Conservation (phyloP, 2,797 vertebrate species). For the Galago senegalensis region DNA sequence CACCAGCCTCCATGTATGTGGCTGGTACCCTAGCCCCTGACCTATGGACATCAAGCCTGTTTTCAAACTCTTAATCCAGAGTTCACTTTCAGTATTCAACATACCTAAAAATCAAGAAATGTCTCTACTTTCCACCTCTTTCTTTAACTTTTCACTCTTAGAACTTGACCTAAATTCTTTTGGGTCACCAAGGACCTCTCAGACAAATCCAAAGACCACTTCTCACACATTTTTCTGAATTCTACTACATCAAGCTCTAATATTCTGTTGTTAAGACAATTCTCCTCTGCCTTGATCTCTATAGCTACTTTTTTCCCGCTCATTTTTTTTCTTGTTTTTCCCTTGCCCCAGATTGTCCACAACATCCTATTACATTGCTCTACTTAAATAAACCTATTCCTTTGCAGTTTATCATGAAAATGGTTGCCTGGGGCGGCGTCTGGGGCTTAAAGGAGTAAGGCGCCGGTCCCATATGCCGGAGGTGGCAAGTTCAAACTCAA, state of each 20-base stretch:
- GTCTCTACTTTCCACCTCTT: neutral
- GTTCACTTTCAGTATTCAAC: neutral
- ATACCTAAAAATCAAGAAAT: slow-evolving; percentile 10
- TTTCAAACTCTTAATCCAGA: neutral
- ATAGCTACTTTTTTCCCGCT: neutral
- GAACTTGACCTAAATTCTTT: slow-evolving; percentile 16
- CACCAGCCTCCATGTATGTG: no score
- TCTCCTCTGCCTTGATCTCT: neutral
- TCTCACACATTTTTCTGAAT: neutral
- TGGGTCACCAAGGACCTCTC: neutral
- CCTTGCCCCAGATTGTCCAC: neutral
- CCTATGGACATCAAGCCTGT: neutral
- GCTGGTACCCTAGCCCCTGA: no score
- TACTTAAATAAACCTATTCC: slow-evolving; percentile 12
- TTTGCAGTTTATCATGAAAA: slow-evolving; percentile 14
- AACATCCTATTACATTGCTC: neutral
- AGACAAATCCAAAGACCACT: slow-evolving; percentile 45
- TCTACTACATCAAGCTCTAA: neutral
- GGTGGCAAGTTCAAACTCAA: no score
- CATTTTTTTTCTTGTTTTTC: neutral
- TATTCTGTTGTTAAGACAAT: neutral
- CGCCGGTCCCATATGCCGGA: no score
- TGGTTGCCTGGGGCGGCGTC: neutral
- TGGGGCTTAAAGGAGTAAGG: no score
- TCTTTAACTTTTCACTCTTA: neutral